Base-by-base conservation (phyloP, 2,113 vertebrate genomes). In the Collichthys lucidus region DNA sequence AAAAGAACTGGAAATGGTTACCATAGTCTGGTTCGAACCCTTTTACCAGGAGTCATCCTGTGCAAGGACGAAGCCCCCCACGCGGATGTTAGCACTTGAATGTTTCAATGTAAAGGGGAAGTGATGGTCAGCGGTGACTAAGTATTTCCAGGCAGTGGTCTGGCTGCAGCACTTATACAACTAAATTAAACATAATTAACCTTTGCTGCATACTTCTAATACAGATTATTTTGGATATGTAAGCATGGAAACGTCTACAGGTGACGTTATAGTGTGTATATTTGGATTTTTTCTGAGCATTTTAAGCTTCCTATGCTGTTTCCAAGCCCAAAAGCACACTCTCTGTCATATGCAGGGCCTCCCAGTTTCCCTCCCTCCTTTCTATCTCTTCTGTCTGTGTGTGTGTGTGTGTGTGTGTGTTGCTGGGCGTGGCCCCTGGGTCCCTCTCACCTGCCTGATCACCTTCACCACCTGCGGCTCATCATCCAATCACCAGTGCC, bases 21-120 rank as follows among this genome's bases (percentile, higher is more conserved):
- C 26, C 55, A 42, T 55, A 42, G 26, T 81, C 40, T 40, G 77
- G 61, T 78, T 77, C 26, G 50, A 76, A 64, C 12, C 24, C 50
- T 29, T 67, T 86, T 76, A 83, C 79, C 77, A 86, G 66, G 84
- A 72, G 56, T 73, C 75, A 55, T 53, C 20, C 42, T 66, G 68
- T 44, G 49, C 78, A 76, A 85, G 50, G 31, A 63, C 10, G 14
- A 29, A 55, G 10, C 16, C 49, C 15, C 29, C 9, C 70, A 61
- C n/a, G 24, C 9, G 10, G 1, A 59, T 46, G 40, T 56, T 5
- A 4, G 12, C 17, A 50, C 66, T 46, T 17, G 20, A 31, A 31
- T n/a, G 50, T 40, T 52, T 66, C 24, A 69, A 50, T 74, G 55
- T 83, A 63, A 64, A 57, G 22, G 24, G 65, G 57, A 59, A 7